Percentiles rank a stretch among this genome's conserved stretches.
phyloP scores from a whole-genome alignment of 2,113 vertebrate species.

The Climacteris rufus region DNA sequence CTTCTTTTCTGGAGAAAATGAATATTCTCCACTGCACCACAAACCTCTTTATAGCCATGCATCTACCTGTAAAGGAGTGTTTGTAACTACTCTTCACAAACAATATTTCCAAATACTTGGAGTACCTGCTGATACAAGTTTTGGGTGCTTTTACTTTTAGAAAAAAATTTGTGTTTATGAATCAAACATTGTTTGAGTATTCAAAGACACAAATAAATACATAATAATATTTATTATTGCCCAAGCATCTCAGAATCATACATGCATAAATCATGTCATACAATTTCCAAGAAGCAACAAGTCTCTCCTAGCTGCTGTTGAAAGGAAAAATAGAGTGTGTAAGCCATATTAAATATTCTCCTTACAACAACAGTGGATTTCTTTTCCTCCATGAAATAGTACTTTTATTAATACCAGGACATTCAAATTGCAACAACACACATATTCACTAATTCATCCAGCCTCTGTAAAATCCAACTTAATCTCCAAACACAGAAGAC shows the following conservation, averaged over 20 bases:
- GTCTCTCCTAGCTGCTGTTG: background rate
- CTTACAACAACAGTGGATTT: background rate
- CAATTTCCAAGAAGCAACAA: background rate
- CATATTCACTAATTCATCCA: background rate
- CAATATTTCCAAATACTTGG: background rate
- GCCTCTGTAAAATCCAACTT: background rate
- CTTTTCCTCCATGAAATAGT: background rate
- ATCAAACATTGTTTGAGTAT: background rate
- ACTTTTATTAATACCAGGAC: background rate
- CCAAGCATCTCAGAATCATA: background rate
- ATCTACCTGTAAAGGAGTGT: background rate
- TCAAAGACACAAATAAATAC: background rate
- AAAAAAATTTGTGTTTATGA: background rate
- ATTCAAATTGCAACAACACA: background rate
- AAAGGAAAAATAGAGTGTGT: background rate
- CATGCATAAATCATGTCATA: background rate
- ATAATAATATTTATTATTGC: background rate
- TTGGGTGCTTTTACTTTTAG: background rate
- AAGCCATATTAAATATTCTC: background rate
- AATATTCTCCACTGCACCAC: background rate
- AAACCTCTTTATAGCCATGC: background rate
- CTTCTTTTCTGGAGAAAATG: background rate
- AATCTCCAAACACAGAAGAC: background rate
- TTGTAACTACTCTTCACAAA: background rate
- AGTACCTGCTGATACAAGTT: background rate